Evolutionary conservation across 1,140 invertebrate genomes (phyloP).

Genomic region (Euwallacea similis): DNA sequence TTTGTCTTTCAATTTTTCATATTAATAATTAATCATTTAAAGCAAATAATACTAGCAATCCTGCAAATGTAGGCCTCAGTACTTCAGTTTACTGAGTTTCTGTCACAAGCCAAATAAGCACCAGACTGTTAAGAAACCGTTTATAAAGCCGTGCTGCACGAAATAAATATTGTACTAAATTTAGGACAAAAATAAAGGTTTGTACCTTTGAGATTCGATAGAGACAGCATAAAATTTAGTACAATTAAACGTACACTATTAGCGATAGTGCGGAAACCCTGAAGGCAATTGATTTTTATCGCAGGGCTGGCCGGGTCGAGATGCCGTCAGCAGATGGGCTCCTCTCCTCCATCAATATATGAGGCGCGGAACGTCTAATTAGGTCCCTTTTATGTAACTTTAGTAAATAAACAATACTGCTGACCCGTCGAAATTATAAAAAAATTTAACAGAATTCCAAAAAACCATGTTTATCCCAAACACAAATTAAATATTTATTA

Average conservation of each 20-base stretch:
- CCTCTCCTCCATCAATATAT: background rate
- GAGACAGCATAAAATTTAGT: background rate
- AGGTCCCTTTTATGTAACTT: background rate
- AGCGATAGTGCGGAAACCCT: background rate
- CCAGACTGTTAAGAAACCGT: constrained; percentile 4
- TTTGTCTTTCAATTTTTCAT: too few relatives aligned
- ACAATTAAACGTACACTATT: constrained; percentile 1
- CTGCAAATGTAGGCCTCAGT: constrained; percentile 35
- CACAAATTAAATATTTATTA: too few relatives aligned
- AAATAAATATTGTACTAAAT: background rate
- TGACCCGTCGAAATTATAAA: background rate
- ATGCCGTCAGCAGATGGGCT: background rate
- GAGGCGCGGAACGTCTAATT: too few relatives aligned
- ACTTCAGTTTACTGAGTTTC: background rate
- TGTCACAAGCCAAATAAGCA: constrained; percentile 3
- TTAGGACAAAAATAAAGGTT: background rate
- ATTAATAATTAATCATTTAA: too few relatives aligned
- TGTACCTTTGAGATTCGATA: background rate
- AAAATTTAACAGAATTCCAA: background rate
- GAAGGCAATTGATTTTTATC: constrained; percentile 38
- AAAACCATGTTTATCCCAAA: too few relatives aligned
- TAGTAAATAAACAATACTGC: background rate
- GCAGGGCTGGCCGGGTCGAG: constrained; percentile 17
- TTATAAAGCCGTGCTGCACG: too few relatives aligned
- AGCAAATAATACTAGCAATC: constrained; percentile 25